These are phyloP conservation scores for Phoebastria nigripes DNA, from an alignment of 2,797 vertebrate genomes.

Conservation along the genomic window DNA sequence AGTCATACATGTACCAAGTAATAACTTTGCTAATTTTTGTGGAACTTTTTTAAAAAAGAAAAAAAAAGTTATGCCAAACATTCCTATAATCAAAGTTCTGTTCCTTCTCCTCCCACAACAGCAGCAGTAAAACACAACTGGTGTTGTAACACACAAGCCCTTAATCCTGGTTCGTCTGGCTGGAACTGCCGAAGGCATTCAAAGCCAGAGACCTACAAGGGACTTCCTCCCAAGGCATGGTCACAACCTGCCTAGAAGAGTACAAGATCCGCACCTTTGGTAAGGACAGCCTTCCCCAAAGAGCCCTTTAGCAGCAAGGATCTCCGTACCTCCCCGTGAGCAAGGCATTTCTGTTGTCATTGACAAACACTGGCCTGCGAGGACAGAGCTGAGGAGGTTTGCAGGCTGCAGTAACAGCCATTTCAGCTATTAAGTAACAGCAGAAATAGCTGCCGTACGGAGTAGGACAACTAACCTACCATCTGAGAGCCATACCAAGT, in stretches of 20 bases:
- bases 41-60: neutral
- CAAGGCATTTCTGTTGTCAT: accelerated
- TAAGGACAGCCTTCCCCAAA: too few relatives aligned
- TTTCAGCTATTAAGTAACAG: neutral
- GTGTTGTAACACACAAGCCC: neutral
- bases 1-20: accelerated
- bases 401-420: neutral
- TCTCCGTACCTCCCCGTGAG: accelerated
- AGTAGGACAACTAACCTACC: neutral
- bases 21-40: neutral
- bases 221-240: accelerated
- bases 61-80: neutral
- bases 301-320: too few relatives aligned
- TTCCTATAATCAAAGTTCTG: neutral
- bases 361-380: accelerated
- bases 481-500: accelerated
- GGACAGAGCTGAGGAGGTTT: neutral
- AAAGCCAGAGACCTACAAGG: neutral
- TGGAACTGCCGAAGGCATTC: neutral
- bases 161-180: neutral
- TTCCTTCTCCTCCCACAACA: neutral
- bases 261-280: accelerated
- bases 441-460: accelerated
- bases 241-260: accelerated
- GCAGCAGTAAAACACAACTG: neutral